Evolutionary conservation across 2,113 vertebrate species (phyloP).

Genomic region (Perognathus longimembris): DNA sequence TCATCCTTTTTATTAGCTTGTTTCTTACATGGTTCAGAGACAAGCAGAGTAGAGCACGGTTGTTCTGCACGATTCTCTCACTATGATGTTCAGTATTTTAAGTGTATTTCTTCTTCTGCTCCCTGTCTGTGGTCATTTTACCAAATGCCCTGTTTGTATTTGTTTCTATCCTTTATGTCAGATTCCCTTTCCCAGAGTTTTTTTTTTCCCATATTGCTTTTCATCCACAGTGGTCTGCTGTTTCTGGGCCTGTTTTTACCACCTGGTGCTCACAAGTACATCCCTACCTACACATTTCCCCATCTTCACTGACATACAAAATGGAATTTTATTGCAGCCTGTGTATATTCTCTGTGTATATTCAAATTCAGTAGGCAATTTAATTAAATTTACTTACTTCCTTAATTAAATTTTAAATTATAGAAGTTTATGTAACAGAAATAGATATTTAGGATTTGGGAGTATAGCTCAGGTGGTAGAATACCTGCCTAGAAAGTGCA

Average conservation of each 20-base stretch:
- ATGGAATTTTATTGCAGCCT: background rate
- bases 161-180: background rate
- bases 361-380: background rate
- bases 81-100: background rate
- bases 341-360: rapidly evolving
- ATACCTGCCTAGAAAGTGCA: too few relatives aligned
- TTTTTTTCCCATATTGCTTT: background rate
- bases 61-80: background rate
- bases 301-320: background rate
- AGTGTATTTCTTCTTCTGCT: background rate
- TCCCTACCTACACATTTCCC: too few relatives aligned
- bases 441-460: too few relatives aligned
- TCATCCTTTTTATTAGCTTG: background rate
- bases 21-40: background rate
- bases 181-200: background rate
- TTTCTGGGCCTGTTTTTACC: background rate
- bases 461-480: too few relatives aligned
- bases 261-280: background rate
- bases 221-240: background rate
- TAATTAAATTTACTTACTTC: too few relatives aligned
- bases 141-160: background rate
- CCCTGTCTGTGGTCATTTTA: background rate
- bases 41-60: background rate
- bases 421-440: too few relatives aligned
- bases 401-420: too few relatives aligned